Evolutionary conservation across 2,888 invertebrate species (phyloP).

Genomic region (Galerucella nymphaeae): DNA sequence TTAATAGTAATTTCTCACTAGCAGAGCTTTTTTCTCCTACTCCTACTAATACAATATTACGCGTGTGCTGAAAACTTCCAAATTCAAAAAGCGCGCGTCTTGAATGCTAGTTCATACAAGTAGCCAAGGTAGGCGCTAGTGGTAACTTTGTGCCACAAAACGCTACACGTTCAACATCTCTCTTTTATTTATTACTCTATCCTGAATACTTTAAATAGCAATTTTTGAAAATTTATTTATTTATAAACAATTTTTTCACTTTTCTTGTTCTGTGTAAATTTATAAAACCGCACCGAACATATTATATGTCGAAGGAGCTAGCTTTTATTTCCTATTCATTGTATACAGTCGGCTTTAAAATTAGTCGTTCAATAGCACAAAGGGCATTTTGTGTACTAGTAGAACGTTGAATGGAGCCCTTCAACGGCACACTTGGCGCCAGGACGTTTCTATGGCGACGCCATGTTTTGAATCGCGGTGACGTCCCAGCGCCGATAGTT

Average conservation of each 20-base stretch:
- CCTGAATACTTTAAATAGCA: too few relatives aligned
- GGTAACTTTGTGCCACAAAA: too few relatives aligned
- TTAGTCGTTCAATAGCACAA: conserved; percentile 25
- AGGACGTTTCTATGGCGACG: conserved; percentile 59
- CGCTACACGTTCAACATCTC: too few relatives aligned
- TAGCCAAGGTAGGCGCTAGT: too few relatives aligned
- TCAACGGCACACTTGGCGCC: conserved; percentile 55
- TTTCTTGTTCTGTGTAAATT: not conserved
- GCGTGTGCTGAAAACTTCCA: too few relatives aligned
- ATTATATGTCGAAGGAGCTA: not conserved
- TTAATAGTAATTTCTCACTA: too few relatives aligned
- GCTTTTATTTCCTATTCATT: conserved; percentile 19
- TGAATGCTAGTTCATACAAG: too few relatives aligned
- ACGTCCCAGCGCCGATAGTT: conserved; percentile 56
- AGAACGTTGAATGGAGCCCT: conserved; percentile 42
- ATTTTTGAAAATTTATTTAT: too few relatives aligned
- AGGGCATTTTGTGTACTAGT: conserved; percentile 32
- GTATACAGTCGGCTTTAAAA: conserved; percentile 24
- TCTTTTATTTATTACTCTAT: too few relatives aligned
- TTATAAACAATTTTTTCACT: not conserved
- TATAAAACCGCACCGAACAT: not conserved
- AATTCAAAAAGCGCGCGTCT: too few relatives aligned
- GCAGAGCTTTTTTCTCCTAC: too few relatives aligned
- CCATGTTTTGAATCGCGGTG: conserved; percentile 62
- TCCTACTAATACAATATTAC: too few relatives aligned